Evolutionary conservation across 2,888 invertebrate species (phyloP).

Genomic region (Unio pictorum): DNA sequence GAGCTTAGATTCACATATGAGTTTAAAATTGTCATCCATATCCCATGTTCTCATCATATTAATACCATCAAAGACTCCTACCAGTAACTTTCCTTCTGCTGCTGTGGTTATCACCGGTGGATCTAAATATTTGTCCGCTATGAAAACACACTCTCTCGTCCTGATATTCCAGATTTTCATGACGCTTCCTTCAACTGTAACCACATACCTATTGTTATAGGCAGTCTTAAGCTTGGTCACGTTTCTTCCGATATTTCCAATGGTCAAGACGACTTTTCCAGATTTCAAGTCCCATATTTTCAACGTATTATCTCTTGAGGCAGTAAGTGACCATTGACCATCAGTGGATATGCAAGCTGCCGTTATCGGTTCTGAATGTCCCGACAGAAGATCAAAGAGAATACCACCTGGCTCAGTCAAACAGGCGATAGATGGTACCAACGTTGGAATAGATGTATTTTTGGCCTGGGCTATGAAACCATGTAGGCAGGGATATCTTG

Average conservation of each 20-base stretch:
- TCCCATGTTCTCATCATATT: conserved; percentile 61
- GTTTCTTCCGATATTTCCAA: conserved; percentile 57
- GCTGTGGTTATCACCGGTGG: conserved; percentile 61
- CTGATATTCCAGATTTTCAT: conserved; percentile 61
- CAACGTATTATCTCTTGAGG: conserved; percentile 65
- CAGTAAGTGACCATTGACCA: conserved; percentile 60
- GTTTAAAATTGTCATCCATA: conserved; percentile 41
- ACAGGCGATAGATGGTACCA: conserved; percentile 65
- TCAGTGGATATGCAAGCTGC: conserved; percentile 63
- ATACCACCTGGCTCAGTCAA: conserved; percentile 66
- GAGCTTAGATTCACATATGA: conserved; percentile 43
- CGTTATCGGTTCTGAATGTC: conserved; percentile 65
- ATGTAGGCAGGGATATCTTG: conserved; percentile 61
- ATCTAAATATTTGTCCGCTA: conserved; percentile 56
- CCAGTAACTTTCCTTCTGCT: conserved; percentile 56
- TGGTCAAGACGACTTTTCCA: conserved; percentile 60
- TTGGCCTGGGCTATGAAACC: conserved; percentile 54
- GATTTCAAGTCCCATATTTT: conserved; percentile 67
- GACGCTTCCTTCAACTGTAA: conserved; percentile 59
- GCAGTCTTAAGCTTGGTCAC: conserved; percentile 53
- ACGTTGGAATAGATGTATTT: conserved; percentile 53
- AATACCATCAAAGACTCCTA: conserved; percentile 63
- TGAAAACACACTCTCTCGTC: conserved; percentile 44
- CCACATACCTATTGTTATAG: conserved; percentile 45
- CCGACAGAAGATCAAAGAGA: conserved; percentile 64